Evolutionary conservation across 2,888 invertebrate species (phyloP), one percentile per base, ranked within the genome.

Genomic region (Apeira syringaria): DNA sequence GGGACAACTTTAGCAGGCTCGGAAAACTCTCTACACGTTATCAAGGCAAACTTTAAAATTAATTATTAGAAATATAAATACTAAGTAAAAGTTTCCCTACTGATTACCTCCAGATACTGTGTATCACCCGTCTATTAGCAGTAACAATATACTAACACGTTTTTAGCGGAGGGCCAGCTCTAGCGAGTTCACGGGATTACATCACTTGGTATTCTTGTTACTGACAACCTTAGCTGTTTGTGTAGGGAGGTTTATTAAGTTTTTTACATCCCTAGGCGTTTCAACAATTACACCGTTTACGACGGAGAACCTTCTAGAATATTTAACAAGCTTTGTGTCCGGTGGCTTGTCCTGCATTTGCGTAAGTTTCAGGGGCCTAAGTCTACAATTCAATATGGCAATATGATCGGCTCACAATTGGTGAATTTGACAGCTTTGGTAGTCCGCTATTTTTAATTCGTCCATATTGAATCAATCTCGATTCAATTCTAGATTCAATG

Each of bases 141-240:
- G 61, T 68, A 68, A 71, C 68, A 66, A 67, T 68, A 61, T 61
- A 56, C 59, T 53, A 57, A 67, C 71, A 69, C 58, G 60, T 64
- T 68, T 66, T 60, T 61, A 52, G 54, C 41, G 37, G 36, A 32
- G 40, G 36, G 49, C 37, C 48, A 42, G 47, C 53, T 53, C 54
- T 50, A 36, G 40, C 31, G 22, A 24, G 47, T 50, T 52, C 47
- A 41, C 39, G 43, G 45, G 50, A 50, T 64, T 58, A 61, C 43
- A 48, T 50, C 57, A 56, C 45, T 41, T 28, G 31, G 22, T 15
- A 27, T 46, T 40, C 45, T 40, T 39, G 34, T 38, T 45, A 39
- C 26, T 35, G 35, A 35, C 45, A 45, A 40, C 35, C 39, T 11
- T 39, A 33, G 34, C 30, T 45, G 35, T 36, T 39, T 40, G 15